These are phyloP conservation scores for Bubalus kerabau DNA, from an alignment of 2,113 vertebrate genomes.

Conservation along the genomic window DNA sequence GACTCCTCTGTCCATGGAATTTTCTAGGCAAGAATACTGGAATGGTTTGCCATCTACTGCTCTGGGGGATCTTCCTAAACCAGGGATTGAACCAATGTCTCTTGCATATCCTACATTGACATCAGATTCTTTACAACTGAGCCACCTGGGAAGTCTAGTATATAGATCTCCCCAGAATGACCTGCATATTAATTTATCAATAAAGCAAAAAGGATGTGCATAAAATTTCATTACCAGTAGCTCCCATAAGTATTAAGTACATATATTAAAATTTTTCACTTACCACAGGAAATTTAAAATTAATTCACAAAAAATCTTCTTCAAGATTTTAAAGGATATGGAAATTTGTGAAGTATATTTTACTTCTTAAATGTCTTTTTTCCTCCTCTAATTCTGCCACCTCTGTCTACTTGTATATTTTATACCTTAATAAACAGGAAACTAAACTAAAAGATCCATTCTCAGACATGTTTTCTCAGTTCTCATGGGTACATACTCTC, in stretches of 20 bases:
- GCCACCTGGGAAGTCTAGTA: neutral
- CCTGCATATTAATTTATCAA: neutral
- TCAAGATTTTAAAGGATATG: neutral
- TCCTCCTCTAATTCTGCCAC: neutral
- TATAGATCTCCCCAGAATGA: neutral
- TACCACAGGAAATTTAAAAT: neutral
- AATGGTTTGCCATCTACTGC: too few relatives aligned
- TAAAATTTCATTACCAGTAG: neutral
- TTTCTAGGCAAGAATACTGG: too few relatives aligned
- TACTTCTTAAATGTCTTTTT: neutral
- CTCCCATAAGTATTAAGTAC: neutral
- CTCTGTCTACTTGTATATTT: neutral
- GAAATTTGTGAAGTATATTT: neutral
- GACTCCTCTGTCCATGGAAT: too few relatives aligned
- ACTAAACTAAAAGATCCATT: neutral
- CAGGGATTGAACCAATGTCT: too few relatives aligned
- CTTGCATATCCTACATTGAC: neutral
- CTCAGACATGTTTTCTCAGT: neutral
- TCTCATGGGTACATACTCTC: neutral
- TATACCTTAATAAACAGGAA: neutral
- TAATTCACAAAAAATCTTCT: neutral
- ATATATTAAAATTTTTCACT: neutral
- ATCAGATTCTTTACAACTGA: neutral
- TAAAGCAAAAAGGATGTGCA: neutral
- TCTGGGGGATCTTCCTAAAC: too few relatives aligned